Conservation (phyloP, 1,140 invertebrate species). For the Eubasilissa regina region DNA sequence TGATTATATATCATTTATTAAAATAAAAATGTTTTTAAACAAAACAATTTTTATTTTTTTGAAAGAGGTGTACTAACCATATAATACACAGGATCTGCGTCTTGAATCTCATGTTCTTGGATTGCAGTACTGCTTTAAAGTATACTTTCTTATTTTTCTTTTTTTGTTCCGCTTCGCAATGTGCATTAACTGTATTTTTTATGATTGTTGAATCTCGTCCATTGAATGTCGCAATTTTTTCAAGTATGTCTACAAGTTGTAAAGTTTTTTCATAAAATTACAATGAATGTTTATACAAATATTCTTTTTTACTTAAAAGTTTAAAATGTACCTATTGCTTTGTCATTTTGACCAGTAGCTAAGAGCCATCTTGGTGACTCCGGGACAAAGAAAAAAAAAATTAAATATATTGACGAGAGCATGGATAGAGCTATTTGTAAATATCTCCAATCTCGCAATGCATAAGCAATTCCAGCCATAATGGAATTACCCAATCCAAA, state of each 20-base stretch:
- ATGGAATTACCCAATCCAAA: constrained; percentile 78
- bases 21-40: constrained; percentile 12
- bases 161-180: constrained; percentile 47
- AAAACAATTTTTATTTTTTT: constrained; percentile 58
- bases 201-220: constrained; percentile 65
- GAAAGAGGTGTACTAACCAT: constrained; percentile 71
- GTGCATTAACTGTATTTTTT: constrained; percentile 62
- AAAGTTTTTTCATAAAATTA: not conserved
- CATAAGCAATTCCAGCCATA: constrained; percentile 76
- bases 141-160: constrained; percentile 57
- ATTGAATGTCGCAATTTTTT: constrained; percentile 67
- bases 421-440: constrained; percentile 82
- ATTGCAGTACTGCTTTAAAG: constrained; percentile 64
- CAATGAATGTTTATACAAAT: too few relatives aligned
- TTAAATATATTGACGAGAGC: constrained; percentile 77
- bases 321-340: constrained; percentile 72
- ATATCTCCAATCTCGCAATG: constrained; percentile 80
- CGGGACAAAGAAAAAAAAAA: constrained; percentile 81
- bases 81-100: constrained; percentile 79
- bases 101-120: constrained; percentile 79
- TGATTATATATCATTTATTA: not conserved
- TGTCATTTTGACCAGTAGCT: constrained; percentile 77
- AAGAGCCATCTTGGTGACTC: constrained; percentile 88
- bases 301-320: not conserved
- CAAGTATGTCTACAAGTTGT: constrained; percentile 62